phyloP scores from a whole-genome alignment of 2,888 invertebrate genomes.

The Apotomis turbidana region DNA sequence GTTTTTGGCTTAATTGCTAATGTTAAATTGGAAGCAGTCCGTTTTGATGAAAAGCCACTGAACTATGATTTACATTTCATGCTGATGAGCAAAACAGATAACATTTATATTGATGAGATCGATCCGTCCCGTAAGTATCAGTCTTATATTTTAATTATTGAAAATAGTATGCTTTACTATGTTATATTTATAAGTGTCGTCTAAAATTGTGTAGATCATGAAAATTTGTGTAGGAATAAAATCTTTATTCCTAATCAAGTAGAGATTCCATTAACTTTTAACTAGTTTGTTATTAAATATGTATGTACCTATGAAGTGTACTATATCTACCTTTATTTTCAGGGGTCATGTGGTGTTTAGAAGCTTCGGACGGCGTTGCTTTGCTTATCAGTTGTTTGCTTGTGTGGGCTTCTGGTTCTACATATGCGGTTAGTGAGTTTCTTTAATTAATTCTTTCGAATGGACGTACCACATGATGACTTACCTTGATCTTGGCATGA shows the following conservation, averaged over 20 bases:
- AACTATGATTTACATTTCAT: slow-evolving; percentile 70
- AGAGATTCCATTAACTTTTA: too few species aligned
- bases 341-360: slow-evolving; percentile 75
- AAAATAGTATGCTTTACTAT: too few species aligned
- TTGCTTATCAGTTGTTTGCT: slow-evolving; percentile 67
- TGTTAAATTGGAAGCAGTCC: slow-evolving; percentile 76
- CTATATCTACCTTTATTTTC: slow-evolving; percentile 43
- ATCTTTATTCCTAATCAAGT: too few species aligned
- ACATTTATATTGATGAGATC: slow-evolving; percentile 73
- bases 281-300: too few species aligned
- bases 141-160: too few species aligned
- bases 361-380: slow-evolving; percentile 69
- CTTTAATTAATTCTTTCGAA: too few species aligned
- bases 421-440: slow-evolving; percentile 60
- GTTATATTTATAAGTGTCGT: too few species aligned
- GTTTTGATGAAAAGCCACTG: slow-evolving; percentile 61
- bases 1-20: slow-evolving; percentile 66
- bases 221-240: too few species aligned
- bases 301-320: too few species aligned
- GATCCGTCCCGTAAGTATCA: slow-evolving; percentile 69
- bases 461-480: too few species aligned
- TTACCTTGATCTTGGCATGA: too few species aligned
- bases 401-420: slow-evolving; percentile 62
- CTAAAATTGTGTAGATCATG: too few species aligned
- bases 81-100: slow-evolving; percentile 71